Percentiles rank a stretch among this genome's conserved stretches.
Evolutionary conservation across 1,140 invertebrate species (phyloP).

Genomic region (Cephus cinctus): DNA sequence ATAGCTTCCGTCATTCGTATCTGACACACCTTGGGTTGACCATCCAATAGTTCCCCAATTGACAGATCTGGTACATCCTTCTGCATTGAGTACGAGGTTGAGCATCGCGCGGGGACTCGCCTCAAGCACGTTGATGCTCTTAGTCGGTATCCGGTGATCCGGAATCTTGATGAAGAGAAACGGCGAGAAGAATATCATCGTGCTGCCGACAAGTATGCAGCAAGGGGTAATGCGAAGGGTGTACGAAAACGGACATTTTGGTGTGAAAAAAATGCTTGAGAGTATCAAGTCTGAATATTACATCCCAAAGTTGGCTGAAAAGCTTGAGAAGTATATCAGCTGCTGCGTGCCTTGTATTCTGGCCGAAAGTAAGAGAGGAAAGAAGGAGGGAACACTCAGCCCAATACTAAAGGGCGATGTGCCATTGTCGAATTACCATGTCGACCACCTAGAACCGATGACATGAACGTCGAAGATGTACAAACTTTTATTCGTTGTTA

Average conservation of each 20-base stretch:
- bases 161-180: constrained; percentile 12
- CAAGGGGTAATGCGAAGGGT: constrained; percentile 19
- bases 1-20: too few relatives aligned
- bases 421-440: constrained; percentile 35
- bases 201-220: constrained; percentile 25
- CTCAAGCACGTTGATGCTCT: constrained; percentile 52
- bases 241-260: constrained; percentile 22
- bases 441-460: constrained; percentile 41
- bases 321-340: constrained; percentile 7
- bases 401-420: constrained; percentile 14
- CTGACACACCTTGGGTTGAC: too few relatives aligned
- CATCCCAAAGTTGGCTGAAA: constrained; percentile 14
- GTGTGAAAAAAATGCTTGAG: constrained; percentile 11
- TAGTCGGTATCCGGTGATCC: constrained; percentile 37
- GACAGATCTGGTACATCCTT: too few relatives aligned
- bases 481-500: constrained; percentile 7
- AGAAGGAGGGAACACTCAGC: constrained; percentile 38
- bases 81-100: constrained; percentile 38
- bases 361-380: constrained; percentile 41
- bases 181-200: constrained; percentile 17
- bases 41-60: too few relatives aligned
- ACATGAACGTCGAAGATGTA: constrained; percentile 9
- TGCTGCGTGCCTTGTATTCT: constrained; percentile 25
- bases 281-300: constrained; percentile 12
- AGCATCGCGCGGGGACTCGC: constrained; percentile 34